Evolutionary conservation across 2,797 vertebrate genomes (phyloP).

Genomic region (Anabas testudineus): DNA sequence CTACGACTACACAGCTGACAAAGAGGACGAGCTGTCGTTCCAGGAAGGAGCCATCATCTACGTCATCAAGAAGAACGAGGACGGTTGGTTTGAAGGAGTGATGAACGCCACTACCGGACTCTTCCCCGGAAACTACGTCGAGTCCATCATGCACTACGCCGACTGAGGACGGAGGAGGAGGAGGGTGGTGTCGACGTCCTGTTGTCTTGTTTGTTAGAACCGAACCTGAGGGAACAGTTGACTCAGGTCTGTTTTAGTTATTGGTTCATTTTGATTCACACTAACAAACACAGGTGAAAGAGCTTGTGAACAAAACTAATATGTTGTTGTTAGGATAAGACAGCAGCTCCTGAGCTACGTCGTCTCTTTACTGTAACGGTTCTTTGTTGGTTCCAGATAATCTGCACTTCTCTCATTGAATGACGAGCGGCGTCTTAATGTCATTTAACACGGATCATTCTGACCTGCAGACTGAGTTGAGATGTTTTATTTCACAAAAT

Average conservation of each 20-base stretch:
- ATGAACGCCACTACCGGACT: conserved; percentile 95
- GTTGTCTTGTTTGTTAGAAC: not conserved
- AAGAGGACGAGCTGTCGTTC: conserved; percentile 96
- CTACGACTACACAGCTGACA: conserved; percentile 95
- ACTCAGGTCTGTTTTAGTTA: not conserved
- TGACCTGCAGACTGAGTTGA: no score
- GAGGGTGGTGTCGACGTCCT: not conserved
- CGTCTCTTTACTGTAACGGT: no score
- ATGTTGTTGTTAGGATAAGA: no score
- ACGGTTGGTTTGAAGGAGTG: conserved; percentile 96
- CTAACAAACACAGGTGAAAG: conserved; percentile 16
- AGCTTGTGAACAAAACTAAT: not conserved
- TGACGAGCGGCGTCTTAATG: no score
- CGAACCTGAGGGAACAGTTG: conserved; percentile 3
- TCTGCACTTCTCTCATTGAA: no score
- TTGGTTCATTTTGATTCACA: conserved; percentile 19
- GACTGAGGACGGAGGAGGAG: conserved; percentile 74
- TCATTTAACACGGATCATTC: no score
- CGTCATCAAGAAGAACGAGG: conserved; percentile 97
- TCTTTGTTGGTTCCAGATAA: no score
- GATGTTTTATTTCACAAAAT: no score
- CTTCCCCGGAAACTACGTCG: conserved; percentile 97
- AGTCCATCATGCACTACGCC: conserved; percentile 96
- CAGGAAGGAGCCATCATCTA: conserved; percentile 98
- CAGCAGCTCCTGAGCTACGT: no score